phyloP scores from a whole-genome alignment of 2,888 invertebrate genomes.

The Pristionchus japonicus region DNA sequence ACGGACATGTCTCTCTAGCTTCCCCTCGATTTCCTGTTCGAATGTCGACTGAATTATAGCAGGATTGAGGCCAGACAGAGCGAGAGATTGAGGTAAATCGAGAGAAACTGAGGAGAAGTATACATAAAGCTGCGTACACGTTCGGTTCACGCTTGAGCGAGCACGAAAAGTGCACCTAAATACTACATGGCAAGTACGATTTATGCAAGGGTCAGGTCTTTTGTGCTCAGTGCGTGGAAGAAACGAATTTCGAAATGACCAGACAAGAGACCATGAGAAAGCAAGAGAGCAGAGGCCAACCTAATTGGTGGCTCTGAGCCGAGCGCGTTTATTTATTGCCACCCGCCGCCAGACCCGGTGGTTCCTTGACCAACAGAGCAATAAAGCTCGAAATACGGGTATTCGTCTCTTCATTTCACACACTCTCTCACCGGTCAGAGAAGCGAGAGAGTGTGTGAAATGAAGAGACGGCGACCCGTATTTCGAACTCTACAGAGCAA shows the following conservation, averaged over 20 bases:
- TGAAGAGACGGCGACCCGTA: too few species aligned
- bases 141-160: neutral
- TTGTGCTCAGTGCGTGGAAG: too few species aligned
- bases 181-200: neutral
- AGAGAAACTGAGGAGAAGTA: neutral
- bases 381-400: too few species aligned
- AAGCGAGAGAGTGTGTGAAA: too few species aligned
- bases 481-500: neutral
- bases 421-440: too few species aligned
- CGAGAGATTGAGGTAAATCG: conserved; percentile 9
- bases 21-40: neutral
- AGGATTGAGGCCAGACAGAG: neutral
- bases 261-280: too few species aligned
- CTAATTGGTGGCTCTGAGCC: neutral
- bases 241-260: too few species aligned
- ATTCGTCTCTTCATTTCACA: too few species aligned
- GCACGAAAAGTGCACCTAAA: neutral
- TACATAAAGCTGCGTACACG: neutral
- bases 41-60: too few species aligned
- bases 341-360: neutral
- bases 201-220: neutral
- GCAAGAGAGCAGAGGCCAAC: neutral
- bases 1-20: too few species aligned
- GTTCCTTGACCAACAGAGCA: too few species aligned
- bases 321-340: neutral